Base-by-base conservation (phyloP, 2,113 vertebrate species). In the Nestor notabilis region DNA sequence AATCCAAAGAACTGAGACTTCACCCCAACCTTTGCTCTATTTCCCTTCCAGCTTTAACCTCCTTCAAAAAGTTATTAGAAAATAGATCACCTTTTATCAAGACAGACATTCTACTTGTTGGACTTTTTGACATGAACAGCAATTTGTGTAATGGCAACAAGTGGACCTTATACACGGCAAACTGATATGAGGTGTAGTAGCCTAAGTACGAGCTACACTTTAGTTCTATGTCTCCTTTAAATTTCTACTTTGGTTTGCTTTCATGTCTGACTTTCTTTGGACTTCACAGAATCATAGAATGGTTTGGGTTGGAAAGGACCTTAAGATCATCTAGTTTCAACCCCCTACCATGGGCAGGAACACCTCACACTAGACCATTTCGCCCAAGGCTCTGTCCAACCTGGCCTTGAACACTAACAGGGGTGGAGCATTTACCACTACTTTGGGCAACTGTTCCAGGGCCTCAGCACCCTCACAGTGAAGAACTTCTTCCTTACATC, bases 81-180 rank as follows among this genome's bases (percentile, higher is more conserved):
- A 70, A 41, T 9, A 41, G 12, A 15, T 47, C 11, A 66, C 23
- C 3, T 77, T 81, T 68, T 84, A 65, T 29, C 17, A 58, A 49
- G 33, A 47, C 49, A 72, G 18, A 55, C 19, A 39, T 44, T 15
- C 5, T 84, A 24, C 9, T 29, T 58, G 2, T 47, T 60, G 23
- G 52, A 35, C 2, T 44, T 3, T 56, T 86, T 47, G 17, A 31
- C 4, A 4, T 21, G 35, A 25, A 18, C 56, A 19, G 7, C 2
- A 49, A 39, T 72, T 31, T 72, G 19, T 37, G 15, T 25, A 31
- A 20, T 9, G 29, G 11, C 18, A 60, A 17, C 10, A 18, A 0
- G 0, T 20, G 63, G 17, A 20, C 12, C 11, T 43, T 80, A 23
- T 28, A 19, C 21, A 39, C 0, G 0, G 23, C 19, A 87, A 66